phyloP scores from a whole-genome alignment of 2,113 vertebrate genomes.

The Gymnorhina tibicen region DNA sequence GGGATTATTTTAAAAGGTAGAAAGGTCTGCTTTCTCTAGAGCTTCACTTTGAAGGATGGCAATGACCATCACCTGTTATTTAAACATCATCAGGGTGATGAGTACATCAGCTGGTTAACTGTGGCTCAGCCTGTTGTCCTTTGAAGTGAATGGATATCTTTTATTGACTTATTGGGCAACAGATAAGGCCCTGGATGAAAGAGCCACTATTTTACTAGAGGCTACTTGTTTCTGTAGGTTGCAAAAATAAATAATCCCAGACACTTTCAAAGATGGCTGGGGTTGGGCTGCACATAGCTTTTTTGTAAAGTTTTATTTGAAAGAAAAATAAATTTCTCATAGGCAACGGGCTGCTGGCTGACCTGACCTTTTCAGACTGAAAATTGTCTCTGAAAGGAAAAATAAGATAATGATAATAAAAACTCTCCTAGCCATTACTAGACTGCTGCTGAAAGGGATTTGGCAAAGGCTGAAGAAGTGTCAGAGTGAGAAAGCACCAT shows the following conservation, averaged over 20 bases:
- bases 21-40: neutral
- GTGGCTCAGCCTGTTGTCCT: neutral
- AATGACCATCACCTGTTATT: neutral
- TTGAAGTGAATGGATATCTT: neutral
- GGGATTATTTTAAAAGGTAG: neutral
- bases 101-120: neutral
- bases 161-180: neutral
- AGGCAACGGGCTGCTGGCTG: neutral
- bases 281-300: neutral
- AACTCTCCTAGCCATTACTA: neutral
- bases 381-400: neutral
- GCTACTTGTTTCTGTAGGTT: neutral
- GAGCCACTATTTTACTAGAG: neutral
- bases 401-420: neutral
- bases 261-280: neutral
- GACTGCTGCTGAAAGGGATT: neutral
- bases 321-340: neutral
- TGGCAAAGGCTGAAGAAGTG: conserved; percentile 2
- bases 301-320: neutral
- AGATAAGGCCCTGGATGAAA: neutral
- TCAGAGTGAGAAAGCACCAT: neutral
- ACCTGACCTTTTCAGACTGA: neutral
- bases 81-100: neutral
- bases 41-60: neutral
- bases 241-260: neutral